phyloP scores from a whole-genome alignment of 2,113 vertebrate genomes.

The Pteropus alecto region DNA sequence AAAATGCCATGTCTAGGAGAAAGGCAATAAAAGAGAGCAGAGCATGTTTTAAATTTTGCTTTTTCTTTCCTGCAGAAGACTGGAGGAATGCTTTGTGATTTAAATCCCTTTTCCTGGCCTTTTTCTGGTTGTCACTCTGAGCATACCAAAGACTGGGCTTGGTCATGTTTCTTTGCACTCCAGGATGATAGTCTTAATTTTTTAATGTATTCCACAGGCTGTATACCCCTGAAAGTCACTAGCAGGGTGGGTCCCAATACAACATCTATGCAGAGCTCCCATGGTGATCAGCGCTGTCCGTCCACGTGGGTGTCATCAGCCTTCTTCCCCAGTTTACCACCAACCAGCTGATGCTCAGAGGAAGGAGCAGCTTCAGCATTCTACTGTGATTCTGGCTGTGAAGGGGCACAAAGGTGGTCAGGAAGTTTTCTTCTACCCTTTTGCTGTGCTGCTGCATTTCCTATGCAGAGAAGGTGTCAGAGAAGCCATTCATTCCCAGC shows the following conservation, averaged over 20 bases:
- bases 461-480: not conserved
- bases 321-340: not conserved
- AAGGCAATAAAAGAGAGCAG: not conserved
- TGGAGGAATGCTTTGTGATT: not conserved
- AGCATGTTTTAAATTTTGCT: not conserved
- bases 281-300: fast-evolving
- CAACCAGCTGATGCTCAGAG: not conserved
- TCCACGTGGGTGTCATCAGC: fast-evolving
- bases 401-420: not conserved
- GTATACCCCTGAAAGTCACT: not conserved
- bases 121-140: not conserved
- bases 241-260: not conserved
- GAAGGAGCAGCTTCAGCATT: not conserved
- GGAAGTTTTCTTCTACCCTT: not conserved
- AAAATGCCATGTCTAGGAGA: not conserved
- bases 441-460: not conserved
- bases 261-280: not conserved
- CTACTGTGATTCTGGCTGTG: not conserved
- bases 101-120: not conserved
- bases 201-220: not conserved
- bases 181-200: not conserved
- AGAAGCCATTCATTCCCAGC: not conserved
- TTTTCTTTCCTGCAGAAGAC: not conserved
- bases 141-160: not conserved
- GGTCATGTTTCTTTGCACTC: not conserved